Percentiles rank a stretch among this genome's conserved stretches.
Conservation (phyloP, 2,888 invertebrate genomes). For the Yponomeuta cagnagella region DNA sequence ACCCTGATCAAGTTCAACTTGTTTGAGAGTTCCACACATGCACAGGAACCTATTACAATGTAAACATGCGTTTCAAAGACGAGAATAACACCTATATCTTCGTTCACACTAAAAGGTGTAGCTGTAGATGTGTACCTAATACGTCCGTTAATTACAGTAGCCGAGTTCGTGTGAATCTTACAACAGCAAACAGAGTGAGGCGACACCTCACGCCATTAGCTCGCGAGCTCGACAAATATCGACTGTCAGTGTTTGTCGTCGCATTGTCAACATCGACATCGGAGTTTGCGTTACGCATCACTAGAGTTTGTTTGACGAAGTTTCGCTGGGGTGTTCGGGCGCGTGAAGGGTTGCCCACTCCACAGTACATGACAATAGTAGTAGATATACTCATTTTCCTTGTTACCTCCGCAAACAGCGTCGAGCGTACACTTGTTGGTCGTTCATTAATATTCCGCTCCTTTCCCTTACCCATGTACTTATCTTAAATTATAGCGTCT, state of each 20-base stretch:
- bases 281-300: constrained; percentile 74
- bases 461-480: constrained; percentile 9
- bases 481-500: constrained; percentile 10
- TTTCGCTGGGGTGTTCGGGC: constrained; percentile 41
- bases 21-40: constrained; percentile 26
- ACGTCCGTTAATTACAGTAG: constrained; percentile 59
- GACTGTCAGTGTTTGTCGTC: constrained; percentile 65
- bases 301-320: constrained; percentile 64
- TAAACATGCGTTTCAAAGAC: constrained; percentile 11
- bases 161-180: constrained; percentile 52
- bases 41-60: constrained; percentile 10
- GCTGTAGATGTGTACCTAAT: constrained; percentile 22
- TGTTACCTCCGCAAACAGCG: constrained; percentile 58
- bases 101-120: constrained; percentile 20
- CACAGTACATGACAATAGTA: constrained; percentile 48
- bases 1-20: constrained; percentile 46
- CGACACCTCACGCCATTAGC: constrained; percentile 63
- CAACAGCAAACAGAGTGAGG: constrained; percentile 44
- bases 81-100: constrained; percentile 21
- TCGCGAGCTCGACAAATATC: constrained; percentile 65
- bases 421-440: constrained; percentile 28
- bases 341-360: constrained; percentile 69
- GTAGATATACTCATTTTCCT: constrained; percentile 62
- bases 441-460: constrained; percentile 32
- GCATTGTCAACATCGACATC: constrained; percentile 67